Base-by-base conservation (phyloP, 2,113 vertebrate genomes). In the Suricata suricatta region DNA sequence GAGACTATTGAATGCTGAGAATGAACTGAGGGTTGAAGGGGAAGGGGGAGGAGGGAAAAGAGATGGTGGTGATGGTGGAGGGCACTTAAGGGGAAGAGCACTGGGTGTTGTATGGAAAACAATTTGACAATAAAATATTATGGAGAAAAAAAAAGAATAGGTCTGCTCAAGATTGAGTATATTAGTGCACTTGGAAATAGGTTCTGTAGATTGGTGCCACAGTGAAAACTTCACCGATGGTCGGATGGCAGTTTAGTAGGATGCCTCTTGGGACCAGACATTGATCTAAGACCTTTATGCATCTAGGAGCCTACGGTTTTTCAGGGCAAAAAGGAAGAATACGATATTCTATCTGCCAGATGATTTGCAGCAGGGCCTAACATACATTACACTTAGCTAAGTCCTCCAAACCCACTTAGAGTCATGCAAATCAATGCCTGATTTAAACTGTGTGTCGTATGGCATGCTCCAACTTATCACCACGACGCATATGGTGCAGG, bases 391-490 rank as follows among this genome's bases (percentile, higher is more conserved):
- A 80, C 54, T 77, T 17, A 85, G 60, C 74, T 3, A 9, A 88
- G 86, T 80, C 57, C 41, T 90, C 57, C 84, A 77, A 50, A n/a
- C 16, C 66, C 50, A 81, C n/a, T 44, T n/a, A 52, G 16, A 93
- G 69, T 76, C 50, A 64, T 54, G 68, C 44, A 82, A 80, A 93
- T 93, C 57, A 85, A 38, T n/a, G 47, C 38, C 74, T 82, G 31
- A 41, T 81, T 88, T 79, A 93, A 94, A 85, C 47, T n/a, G 25
- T 64, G 33, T 85, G 54, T 94, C 92, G 95, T 35, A 64, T 80
- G 77, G 85, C 82, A 71, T 31, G 72, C 38, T 87, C 72, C 2
- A 84, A 71, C n/a, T 96, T 82, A 89, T 38, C 92, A 80, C 54
- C 54, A 69, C 74, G 68, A 86, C 41, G 35, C 38, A 84, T 60